phyloP scores from a whole-genome alignment of 1,140 invertebrate genomes.

The Paramacrobiotus metropolitanus region DNA sequence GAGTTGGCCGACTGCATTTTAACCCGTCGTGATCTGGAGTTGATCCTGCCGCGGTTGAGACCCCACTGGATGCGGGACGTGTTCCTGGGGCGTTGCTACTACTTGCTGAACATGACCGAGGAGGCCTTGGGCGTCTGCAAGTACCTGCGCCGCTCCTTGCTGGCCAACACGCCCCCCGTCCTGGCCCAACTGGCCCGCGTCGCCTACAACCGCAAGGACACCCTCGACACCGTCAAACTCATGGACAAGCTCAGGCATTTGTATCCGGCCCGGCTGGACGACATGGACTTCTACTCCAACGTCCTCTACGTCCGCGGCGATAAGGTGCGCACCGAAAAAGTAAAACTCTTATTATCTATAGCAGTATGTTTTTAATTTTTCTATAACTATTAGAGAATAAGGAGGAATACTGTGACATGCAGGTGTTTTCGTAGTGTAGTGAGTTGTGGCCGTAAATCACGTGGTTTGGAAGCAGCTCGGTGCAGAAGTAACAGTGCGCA shows the following conservation, averaged over 20 bases:
- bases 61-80: background rate
- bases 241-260: background rate
- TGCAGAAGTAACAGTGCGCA: no score
- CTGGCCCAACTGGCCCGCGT: background rate
- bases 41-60: background rate
- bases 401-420: no score
- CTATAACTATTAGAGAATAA: no score
- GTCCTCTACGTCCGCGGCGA: background rate
- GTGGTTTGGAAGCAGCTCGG: no score
- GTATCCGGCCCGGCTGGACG: background rate
- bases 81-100: background rate
- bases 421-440: no score
- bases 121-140: background rate
- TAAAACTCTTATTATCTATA: no score
- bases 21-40: background rate
- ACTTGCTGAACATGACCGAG: background rate
- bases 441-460: no score
- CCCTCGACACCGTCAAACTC: background rate
- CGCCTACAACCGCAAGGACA: background rate
- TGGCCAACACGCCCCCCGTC: background rate
- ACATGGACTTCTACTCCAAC: constrained; percentile 1
- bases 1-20: background rate
- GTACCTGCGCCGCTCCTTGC: background rate
- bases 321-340: no score
- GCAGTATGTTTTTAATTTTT: no score